Conservation (phyloP, 2,888 invertebrate genomes). For the Dasysyrphus tricinctus region DNA sequence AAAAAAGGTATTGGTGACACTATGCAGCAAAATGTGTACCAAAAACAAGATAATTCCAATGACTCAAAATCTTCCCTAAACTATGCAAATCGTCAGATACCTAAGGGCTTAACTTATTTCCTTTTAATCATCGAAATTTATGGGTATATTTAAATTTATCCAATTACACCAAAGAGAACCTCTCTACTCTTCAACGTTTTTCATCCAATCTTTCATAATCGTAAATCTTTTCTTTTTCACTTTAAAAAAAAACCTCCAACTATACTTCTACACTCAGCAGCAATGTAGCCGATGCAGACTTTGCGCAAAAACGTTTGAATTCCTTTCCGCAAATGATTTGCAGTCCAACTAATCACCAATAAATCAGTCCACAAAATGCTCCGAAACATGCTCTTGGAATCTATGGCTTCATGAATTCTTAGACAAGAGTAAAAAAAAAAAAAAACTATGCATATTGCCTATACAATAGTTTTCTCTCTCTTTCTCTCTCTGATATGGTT, state of each 20-base stretch:
- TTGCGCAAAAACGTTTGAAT: conserved; percentile 17
- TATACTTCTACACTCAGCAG: not conserved
- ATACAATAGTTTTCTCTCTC: not conserved
- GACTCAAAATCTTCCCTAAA: too few relatives aligned
- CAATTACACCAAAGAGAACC: not conserved
- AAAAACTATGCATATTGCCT: conserved; percentile 59
- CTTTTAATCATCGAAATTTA: conserved; percentile 3
- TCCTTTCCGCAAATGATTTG: conserved; percentile 50
- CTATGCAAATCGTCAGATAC: too few relatives aligned
- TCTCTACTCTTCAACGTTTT: not conserved
- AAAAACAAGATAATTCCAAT: too few relatives aligned
- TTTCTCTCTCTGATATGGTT: not conserved
- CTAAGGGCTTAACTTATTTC: too few relatives aligned
- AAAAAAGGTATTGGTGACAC: too few relatives aligned
- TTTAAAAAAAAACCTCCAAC: not conserved
- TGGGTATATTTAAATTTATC: conserved; percentile 37
- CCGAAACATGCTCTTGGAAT: conserved; percentile 46
- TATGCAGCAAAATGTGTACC: too few relatives aligned
- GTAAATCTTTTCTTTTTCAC: conserved; percentile 17
- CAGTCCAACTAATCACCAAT: conserved; percentile 68
- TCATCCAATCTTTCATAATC: not conserved
- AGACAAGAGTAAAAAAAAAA: too few relatives aligned
- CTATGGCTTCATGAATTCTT: conserved; percentile 58
- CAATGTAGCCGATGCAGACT: not conserved
- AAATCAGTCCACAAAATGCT: conserved; percentile 57